phyloP scores from a whole-genome alignment of 2,113 vertebrate species.

The Aepyceros melampus region DNA sequence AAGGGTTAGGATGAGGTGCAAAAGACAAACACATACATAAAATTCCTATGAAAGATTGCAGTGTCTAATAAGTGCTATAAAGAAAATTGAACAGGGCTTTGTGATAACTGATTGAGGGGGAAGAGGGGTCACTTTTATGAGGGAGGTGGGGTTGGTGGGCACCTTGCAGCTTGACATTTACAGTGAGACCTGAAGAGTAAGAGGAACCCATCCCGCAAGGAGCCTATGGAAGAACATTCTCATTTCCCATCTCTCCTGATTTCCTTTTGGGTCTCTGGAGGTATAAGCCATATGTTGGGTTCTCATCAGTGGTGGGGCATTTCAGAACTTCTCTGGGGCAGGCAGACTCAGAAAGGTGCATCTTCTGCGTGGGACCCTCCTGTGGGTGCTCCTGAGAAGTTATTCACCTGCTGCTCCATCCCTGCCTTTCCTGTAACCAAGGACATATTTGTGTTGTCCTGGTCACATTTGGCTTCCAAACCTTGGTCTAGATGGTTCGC shows the following conservation, averaged over 20 bases:
- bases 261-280: not conserved
- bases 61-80: not conserved
- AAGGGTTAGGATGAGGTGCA: not conserved
- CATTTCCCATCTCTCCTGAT: not conserved
- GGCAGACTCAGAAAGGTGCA: not conserved
- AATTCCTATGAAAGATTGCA: not conserved
- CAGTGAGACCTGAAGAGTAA: not conserved
- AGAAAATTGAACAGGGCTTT: not conserved
- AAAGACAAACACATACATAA: not conserved
- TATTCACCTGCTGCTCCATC: not conserved
- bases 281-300: not conserved
- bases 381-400: not conserved
- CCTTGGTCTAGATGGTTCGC: not conserved
- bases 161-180: not conserved
- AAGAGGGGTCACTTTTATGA: not conserved
- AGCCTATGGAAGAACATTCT: not conserved
- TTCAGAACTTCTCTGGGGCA: not conserved
- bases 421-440: not conserved
- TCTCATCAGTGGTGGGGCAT: not conserved
- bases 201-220: not conserved
- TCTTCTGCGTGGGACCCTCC: too few relatives aligned
- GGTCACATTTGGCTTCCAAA: not conserved
- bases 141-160: not conserved
- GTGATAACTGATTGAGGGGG: not conserved
- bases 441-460: not conserved